Conservation (phyloP, 1,140 invertebrate genomes). For the Elymnias hypermnestra region DNA sequence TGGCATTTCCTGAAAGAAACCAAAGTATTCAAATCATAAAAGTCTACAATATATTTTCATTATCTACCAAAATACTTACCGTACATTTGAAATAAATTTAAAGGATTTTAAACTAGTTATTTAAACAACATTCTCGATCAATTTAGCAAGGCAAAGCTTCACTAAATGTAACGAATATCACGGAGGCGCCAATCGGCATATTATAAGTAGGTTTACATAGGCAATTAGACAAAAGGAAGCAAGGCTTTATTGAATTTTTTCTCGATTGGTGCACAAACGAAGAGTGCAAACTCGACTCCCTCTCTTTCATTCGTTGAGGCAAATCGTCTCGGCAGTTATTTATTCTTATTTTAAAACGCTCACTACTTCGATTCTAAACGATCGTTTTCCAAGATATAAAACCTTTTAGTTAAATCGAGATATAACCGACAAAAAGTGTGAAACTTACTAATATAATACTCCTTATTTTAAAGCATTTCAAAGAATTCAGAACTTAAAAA, state of each 20-base stretch:
- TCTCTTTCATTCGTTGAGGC: constrained; percentile 49
- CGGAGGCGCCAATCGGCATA: constrained; percentile 41
- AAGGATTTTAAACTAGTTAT: constrained; percentile 12
- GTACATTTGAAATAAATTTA: too few species aligned
- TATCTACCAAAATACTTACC: too few species aligned
- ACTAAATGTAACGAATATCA: constrained; percentile 38
- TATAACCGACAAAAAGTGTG: too few species aligned
- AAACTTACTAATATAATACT: too few species aligned
- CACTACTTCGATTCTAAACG: constrained; percentile 1
- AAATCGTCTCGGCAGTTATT: constrained; percentile 42
- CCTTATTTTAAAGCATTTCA: too few species aligned
- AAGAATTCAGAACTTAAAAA: too few species aligned
- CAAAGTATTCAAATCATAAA: too few species aligned
- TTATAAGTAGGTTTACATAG: constrained; percentile 61
- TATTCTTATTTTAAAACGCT: constrained; percentile 33
- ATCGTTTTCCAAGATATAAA: too few species aligned
- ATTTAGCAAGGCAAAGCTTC: constrained; percentile 31
- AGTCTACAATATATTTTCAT: constrained; percentile 5
- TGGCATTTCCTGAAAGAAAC: constrained; percentile 58
- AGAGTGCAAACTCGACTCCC: constrained; percentile 48
- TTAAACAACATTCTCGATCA: neutral
- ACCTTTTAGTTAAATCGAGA: too few species aligned
- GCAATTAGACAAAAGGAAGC: constrained; percentile 71
- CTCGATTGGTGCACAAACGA: constrained; percentile 69
- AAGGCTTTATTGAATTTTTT: constrained; percentile 73